Conservation (phyloP, 2,888 invertebrate species). For the Metopia argyrocephala region DNA sequence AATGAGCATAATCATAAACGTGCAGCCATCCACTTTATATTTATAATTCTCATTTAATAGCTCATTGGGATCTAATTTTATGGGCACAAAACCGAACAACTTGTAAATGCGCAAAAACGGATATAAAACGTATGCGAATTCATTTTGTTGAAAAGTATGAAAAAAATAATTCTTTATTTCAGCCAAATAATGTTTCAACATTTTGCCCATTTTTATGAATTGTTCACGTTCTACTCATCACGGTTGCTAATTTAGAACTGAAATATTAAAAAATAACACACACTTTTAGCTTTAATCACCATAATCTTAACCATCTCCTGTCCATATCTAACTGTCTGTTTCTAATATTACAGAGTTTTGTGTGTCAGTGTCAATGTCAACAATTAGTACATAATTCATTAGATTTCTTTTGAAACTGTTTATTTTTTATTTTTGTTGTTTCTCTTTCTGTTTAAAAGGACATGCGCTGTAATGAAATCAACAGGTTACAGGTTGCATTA, state of each 20-base stretch:
- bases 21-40: slow-evolving; percentile 61
- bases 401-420: slow-evolving; percentile 6
- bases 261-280: too few species aligned
- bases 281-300: not conserved
- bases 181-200: slow-evolving; percentile 1
- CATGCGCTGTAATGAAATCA: slow-evolving; percentile 44
- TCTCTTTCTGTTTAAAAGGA: slow-evolving; percentile 21
- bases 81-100: slow-evolving; percentile 68
- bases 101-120: slow-evolving; percentile 70
- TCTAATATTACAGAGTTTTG: not conserved
- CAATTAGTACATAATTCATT: slow-evolving; percentile 41
- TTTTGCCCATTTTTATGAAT: not conserved
- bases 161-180: slow-evolving; percentile 43
- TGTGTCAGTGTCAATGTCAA: not conserved
- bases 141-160: slow-evolving; percentile 56
- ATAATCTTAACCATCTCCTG: not conserved
- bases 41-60: slow-evolving; percentile 51
- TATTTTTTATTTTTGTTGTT: not conserved
- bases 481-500: too few species aligned
- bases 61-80: slow-evolving; percentile 61
- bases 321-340: not conserved
- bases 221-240: not conserved
- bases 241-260: slow-evolving; percentile 26
- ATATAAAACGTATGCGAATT: slow-evolving; percentile 68
- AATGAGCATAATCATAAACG: slow-evolving; percentile 49